A percentile compares a stretch with the other conserved stretches of the same genome.
These are phyloP conservation scores for Chaenodraco wilsoni DNA, from an alignment of 2,797 vertebrate genomes.

Conservation along the genomic window DNA sequence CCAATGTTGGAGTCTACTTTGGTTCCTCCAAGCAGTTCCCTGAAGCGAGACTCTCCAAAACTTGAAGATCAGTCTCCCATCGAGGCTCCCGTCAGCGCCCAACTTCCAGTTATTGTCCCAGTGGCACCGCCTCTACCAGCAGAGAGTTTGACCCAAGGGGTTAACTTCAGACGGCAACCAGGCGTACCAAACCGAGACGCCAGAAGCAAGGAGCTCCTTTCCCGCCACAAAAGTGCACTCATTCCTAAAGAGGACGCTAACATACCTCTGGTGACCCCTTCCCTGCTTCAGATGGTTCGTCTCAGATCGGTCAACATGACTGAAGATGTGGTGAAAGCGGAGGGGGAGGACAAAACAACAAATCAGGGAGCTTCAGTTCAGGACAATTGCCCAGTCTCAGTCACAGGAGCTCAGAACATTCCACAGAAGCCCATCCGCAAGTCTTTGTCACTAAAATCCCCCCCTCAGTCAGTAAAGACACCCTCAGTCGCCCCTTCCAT, in stretches of 20 bases:
- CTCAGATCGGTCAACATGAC: constrained; percentile 89
- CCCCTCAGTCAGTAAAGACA: constrained; percentile 74
- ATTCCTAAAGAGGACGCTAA: constrained; percentile 90
- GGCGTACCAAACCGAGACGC: constrained; percentile 69
- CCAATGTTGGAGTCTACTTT: constrained; percentile 13
- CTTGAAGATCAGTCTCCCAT: constrained; percentile 41
- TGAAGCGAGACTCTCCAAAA: constrained; percentile 48
- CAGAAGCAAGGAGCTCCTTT: constrained; percentile 82
- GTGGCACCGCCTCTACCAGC: constrained; percentile 51
- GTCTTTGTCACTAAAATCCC: constrained; percentile 84
- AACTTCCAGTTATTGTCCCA: constrained; percentile 34
- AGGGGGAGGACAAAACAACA: constrained; percentile 62
- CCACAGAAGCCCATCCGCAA: constrained; percentile 94
- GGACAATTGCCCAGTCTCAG: constrained; percentile 52
- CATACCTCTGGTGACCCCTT: constrained; percentile 93
- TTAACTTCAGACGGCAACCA: constrained; percentile 79
- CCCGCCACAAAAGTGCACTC: constrained; percentile 82
- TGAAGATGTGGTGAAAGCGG: constrained; percentile 60
- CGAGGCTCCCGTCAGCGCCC: constrained; percentile 30
- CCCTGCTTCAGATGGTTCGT: constrained; percentile 96
- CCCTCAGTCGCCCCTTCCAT: constrained; percentile 78
- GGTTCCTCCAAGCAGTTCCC: constrained; percentile 18
- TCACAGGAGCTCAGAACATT: constrained; percentile 64
- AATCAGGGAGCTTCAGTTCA: constrained; percentile 41
- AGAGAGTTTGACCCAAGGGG: constrained; percentile 69